phyloP scores from a whole-genome alignment of 2,113 vertebrate genomes.

The Sapayoa aenigma region DNA sequence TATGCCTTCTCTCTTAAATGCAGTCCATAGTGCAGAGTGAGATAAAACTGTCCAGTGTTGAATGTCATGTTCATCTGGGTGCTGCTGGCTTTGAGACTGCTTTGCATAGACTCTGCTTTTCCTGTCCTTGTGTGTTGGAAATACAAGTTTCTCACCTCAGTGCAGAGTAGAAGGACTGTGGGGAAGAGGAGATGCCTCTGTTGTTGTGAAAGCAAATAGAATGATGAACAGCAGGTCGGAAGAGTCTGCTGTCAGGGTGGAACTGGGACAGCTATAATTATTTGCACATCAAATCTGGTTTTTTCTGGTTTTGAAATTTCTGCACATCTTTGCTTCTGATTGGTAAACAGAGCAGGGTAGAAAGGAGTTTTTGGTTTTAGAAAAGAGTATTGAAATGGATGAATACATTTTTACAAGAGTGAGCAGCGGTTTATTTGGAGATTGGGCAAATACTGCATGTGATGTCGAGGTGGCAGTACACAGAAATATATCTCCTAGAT shows the following conservation, averaged over 20 bases:
- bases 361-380: neutral
- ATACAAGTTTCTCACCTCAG: neutral
- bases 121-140: neutral
- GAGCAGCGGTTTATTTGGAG: neutral
- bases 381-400: neutral
- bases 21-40: accelerated
- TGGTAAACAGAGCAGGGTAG: neutral
- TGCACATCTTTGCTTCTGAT: neutral
- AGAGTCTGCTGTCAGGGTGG: neutral
- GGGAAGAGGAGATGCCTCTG: neutral
- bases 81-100: neutral
- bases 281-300: neutral
- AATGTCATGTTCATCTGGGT: accelerated
- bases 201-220: neutral
- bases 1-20: neutral
- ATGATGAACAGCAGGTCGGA: accelerated
- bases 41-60: accelerated
- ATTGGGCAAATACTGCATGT: neutral
- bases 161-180: neutral
- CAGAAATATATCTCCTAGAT: neutral
- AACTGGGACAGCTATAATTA: conserved; percentile 1
- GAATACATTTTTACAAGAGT: neutral
- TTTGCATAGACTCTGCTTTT: neutral
- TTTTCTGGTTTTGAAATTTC: neutral
- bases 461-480: neutral